Evolutionary conservation across 1,140 invertebrate genomes (phyloP), one percentile per base, ranked within the genome.

Genomic region (Eumeta japonica): DNA sequence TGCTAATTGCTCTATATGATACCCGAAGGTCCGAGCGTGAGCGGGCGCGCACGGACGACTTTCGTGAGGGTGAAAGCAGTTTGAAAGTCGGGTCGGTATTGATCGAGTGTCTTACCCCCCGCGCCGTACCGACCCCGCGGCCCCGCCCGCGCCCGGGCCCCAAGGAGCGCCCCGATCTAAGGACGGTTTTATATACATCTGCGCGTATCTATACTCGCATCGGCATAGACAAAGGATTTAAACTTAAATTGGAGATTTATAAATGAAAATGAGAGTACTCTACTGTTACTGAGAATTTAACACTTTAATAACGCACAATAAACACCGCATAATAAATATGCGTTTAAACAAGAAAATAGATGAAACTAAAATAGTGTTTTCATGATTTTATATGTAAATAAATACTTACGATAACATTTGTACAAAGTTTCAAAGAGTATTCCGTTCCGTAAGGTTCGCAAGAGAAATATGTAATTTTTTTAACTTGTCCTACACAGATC

Each of bases 21-120:
- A 29, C 20, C 20, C 41, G 43, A 41, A 3, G 52, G 48, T 55
- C 48, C 52, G 53, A 44, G n/a, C n/a, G n/a, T n/a, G n/a, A n/a
- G n/a, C n/a, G 62, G 52, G 54, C 51, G 52, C 52, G 62, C 61
- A 60, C 62, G 65, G 55, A 57, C 66, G 63, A 74, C 70, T 74
- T 74, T 74, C 66, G 61, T 70, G 62, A 71, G 68, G 70, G 70
- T 64, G 66, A 74, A 74, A 74, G 62, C 70, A 67, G 70, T 74
- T 74, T 74, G 70, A 74, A 74, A 74, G 70, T 73, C 66, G 68
- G 66, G 66, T 62, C 62, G 62, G 68, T 73, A 73, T 73, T 71
- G 68, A 73, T 73, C 68, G 62, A 67, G 66, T 68, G 68, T 71
- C 68, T 71, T 71, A 50, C 57, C 50, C 53, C 34, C 28, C 36